Evolutionary conservation across 1,140 invertebrate species (phyloP), one percentile per base, ranked within the genome.

Genomic region (Drosophila paulistorum): DNA sequence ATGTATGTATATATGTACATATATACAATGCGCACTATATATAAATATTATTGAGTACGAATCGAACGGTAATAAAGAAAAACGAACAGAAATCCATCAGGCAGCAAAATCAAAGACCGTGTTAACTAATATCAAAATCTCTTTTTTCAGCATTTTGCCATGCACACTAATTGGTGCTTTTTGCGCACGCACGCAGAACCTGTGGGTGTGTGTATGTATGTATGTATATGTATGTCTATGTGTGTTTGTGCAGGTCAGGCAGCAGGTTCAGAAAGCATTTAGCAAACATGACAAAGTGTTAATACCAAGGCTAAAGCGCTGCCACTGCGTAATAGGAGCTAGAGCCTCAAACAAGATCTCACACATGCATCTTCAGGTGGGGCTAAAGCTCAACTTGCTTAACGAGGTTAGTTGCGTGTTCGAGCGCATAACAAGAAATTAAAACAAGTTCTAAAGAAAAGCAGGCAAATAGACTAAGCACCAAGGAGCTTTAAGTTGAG

Each of bases 21-120:
- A 17, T 10, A 48, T 48, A 48, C 17, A 51, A 51, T 51, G 20
- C 45, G 17, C 17, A 51, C 45, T 51, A 51, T 51, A 51, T 81
- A 89, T 87, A 87, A 86, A 86, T 86, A 79, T 89, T 84, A 89
- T 81, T 77, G 84, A 80, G 84, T 73, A 66, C 69, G 70, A 60
- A 48, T 51, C 45, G 45, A 37, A 33, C 54, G 42, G 48, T 41
- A 39, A 20, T 39, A 58, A 72, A 10, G 58, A 48, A 41, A 30
- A 74, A 75, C 48, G 26, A 54, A 45, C 70, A 77, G 69, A 79
- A 77, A 87, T 80, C 73, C 68, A 79, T 82, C 72, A 74, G 59
- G 42, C 51, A 55, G 41, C 26, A 54, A 84, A 87, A 87, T 87
- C 83, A 87, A 87, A 87, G 77, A 67, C 65, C 67, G 42, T 59